Conservation (phyloP, 2,888 invertebrate species). For the Belgica antarctica region DNA sequence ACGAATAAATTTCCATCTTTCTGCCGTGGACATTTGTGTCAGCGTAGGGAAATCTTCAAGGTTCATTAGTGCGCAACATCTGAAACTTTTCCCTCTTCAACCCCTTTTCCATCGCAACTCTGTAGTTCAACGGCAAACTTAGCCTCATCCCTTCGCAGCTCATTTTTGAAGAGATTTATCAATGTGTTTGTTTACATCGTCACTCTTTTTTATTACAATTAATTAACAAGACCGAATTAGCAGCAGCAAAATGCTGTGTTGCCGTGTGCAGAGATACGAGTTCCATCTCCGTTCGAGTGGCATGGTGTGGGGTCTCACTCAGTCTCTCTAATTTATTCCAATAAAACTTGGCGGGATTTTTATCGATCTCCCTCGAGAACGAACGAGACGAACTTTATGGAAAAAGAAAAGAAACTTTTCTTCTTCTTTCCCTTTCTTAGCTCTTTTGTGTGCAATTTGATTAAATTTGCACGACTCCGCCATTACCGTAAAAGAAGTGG, state of each 20-base stretch:
- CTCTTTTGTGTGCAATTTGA: slow-evolving; percentile 1
- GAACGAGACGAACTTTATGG: slow-evolving; percentile 11
- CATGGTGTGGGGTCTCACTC: slow-evolving; percentile 7
- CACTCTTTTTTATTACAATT: slow-evolving; percentile 34
- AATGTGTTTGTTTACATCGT: slow-evolving; percentile 22
- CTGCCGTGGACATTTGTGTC: background rate
- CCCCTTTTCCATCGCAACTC: background rate
- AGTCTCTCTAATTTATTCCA: slow-evolving; percentile 25
- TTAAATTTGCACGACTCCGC: slow-evolving; percentile 23
- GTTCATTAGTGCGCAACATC: background rate
- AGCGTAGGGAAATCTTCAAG: background rate
- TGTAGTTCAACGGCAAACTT: no score
- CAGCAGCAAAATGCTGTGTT: slow-evolving; percentile 9
- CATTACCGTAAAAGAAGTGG: slow-evolving; percentile 17
- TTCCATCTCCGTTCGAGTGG: slow-evolving; percentile 17
- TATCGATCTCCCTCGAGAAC: slow-evolving; percentile 24
- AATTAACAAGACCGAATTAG: slow-evolving; percentile 28
- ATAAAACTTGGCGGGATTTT: slow-evolving; percentile 29
- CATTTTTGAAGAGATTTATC: slow-evolving; percentile 26
- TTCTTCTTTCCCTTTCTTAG: background rate
- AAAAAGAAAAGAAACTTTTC: background rate
- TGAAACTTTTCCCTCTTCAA: background rate
- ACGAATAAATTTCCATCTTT: background rate
- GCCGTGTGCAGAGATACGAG: background rate
- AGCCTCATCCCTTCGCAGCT: background rate